phyloP scores from a whole-genome alignment of 2,113 vertebrate species.

The Phalacrocorax aristotelis region DNA sequence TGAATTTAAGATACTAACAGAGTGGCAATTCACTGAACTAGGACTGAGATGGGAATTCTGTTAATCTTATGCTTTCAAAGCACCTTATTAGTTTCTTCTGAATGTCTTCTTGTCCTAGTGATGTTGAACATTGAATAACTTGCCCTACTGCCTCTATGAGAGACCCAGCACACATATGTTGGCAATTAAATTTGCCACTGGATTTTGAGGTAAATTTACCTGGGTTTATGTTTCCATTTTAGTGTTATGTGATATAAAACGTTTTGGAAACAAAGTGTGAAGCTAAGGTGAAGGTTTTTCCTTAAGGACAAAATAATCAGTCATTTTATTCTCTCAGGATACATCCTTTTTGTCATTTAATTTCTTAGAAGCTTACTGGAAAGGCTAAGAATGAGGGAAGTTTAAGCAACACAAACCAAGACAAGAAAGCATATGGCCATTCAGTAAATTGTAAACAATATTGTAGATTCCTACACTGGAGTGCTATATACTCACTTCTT shows the following conservation, averaged over 20 bases:
- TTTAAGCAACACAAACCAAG: not conserved
- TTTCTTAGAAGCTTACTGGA: not conserved
- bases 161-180: not conserved
- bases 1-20: not conserved
- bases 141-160: not conserved
- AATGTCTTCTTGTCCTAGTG: not conserved
- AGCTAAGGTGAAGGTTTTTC: not conserved
- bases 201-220: not conserved
- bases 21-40: not conserved
- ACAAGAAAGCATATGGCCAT: not conserved
- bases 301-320: not conserved
- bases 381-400: not conserved
- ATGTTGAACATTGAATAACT: not conserved
- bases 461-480: not conserved
- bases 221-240: not conserved
- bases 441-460: not conserved
- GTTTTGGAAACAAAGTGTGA: not conserved
- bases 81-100: not conserved
- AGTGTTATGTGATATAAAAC: not conserved
- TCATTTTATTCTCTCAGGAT: not conserved
- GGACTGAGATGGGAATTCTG: not conserved
- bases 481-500: not conserved
- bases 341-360: not conserved
- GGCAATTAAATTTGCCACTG: not conserved
- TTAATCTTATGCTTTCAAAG: not conserved